Conservation (phyloP, 2,797 vertebrate species). For the Tapirus indicus region DNA sequence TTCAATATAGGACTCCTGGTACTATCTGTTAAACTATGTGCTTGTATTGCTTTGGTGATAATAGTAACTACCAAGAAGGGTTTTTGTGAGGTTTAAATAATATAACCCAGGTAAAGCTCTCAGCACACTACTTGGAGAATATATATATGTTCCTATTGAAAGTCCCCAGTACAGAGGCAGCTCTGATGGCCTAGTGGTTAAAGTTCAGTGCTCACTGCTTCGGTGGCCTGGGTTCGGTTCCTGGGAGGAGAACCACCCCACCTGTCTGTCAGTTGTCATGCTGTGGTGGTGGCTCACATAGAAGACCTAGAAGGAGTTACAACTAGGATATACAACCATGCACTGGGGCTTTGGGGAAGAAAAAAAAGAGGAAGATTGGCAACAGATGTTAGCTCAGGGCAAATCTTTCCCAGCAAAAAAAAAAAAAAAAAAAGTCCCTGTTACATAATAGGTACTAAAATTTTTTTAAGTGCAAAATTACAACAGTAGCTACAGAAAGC, state of each 20-base stretch:
- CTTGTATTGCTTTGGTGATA: conserved; percentile 39
- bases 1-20: not conserved
- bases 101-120: not conserved
- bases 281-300: no score
- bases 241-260: no score
- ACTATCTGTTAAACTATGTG: not conserved
- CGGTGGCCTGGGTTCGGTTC: no score
- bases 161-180: not conserved
- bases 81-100: conserved; percentile 32
- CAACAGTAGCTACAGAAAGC: conserved; percentile 1
- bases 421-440: not conserved
- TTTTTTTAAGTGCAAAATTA: not conserved
- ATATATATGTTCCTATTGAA: not conserved
- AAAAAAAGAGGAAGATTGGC: no score
- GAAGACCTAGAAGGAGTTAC: no score
- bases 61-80: not conserved
- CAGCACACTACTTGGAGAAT: not conserved
- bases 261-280: no score
- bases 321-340: no score
- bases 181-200: no score
- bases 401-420: no score
- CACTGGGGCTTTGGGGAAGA: no score
- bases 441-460: not conserved
- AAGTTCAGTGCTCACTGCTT: no score
- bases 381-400: no score